Base-by-base conservation (phyloP, 2,888 invertebrate genomes). In the Acanthosepion lycidas region DNA sequence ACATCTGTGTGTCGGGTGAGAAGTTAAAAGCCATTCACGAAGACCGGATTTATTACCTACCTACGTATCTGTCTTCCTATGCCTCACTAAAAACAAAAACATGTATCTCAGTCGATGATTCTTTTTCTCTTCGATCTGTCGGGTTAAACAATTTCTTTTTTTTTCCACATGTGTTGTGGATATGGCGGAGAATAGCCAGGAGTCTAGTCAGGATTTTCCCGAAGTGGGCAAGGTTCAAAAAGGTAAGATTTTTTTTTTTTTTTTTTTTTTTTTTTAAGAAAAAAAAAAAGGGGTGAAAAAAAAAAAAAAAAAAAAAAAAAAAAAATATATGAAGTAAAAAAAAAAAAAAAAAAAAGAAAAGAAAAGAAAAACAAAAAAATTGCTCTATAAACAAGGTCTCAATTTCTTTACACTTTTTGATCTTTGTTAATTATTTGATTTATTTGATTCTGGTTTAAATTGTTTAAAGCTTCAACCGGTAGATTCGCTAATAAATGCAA, bases 51-150 rank as follows among this genome's bases (percentile, higher is more conserved):
- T 23, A 9, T 33, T 78, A 78, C n/a, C 78, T 78, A 78, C 78
- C 78, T 78, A 78, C 64, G 23, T 64, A 64, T 9, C 78, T n/a
- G n/a, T 78, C 78, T n/a, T n/a, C 78, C 78, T 33, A 78, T n/a
- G 78, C n/a, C 15, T 78, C 78, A 28, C 78, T 78, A 78, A 33
- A 78, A 78, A 78, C 28, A 78, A n/a, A 12, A 78, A 78, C 12
- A 78, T 78, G 78, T 78, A 78, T 23, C 78, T 78, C 78, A 78
- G 78, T 78, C 78, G n/a, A n/a, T 78, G 78, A 78, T 78, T 78
- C n/a, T 78, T n/a, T 33, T 33, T 78, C 78, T 78, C n/a, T 78
- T 78, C n/a, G 33, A 78, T 78, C n/a, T 78, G 15, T 78, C 33
- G 78, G 33, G 78, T 78, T 78, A 78, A 78, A 78, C 42, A 42